Conservation (phyloP, 2,888 invertebrate species). For the Lacanobia wlatinum region DNA sequence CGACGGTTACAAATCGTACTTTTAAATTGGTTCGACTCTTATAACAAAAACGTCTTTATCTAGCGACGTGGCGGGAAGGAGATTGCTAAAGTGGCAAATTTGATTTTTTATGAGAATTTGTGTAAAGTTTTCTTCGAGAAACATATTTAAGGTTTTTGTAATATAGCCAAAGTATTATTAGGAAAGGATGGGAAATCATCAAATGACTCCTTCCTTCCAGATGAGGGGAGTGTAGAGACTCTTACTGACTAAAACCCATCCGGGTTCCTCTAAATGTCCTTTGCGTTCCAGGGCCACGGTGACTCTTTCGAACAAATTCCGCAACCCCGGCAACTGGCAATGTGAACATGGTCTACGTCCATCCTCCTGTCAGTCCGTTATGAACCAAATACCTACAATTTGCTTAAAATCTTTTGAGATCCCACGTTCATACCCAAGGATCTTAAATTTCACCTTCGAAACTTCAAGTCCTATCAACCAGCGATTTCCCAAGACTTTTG, state of each 20-base stretch:
- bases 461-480: conserved; percentile 30
- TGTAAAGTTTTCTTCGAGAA: neutral
- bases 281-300: too few species aligned
- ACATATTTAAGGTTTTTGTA: too few species aligned
- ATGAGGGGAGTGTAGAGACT: too few species aligned
- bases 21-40: conserved; percentile 60
- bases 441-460: neutral
- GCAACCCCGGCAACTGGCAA: too few species aligned
- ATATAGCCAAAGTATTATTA: neutral
- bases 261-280: too few species aligned
- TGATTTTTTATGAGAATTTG: conserved; percentile 31
- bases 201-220: too few species aligned
- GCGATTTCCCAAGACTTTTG: conserved; percentile 28
- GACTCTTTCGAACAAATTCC: too few species aligned
- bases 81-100: conserved; percentile 30
- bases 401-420: neutral
- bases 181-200: too few species aligned
- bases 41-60: conserved; percentile 53
- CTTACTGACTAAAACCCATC: too few species aligned
- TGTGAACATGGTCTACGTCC: too few species aligned
- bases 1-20: conserved; percentile 64
- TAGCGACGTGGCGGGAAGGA: conserved; percentile 31
- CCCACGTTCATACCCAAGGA: neutral
- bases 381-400: neutral
- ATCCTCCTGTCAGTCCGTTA: neutral